A percentile compares a stretch with the other conserved stretches of the same genome.
These are phyloP conservation scores for Falcunculus frontatus DNA, from an alignment of 2,113 vertebrate species.

Conservation along the genomic window DNA sequence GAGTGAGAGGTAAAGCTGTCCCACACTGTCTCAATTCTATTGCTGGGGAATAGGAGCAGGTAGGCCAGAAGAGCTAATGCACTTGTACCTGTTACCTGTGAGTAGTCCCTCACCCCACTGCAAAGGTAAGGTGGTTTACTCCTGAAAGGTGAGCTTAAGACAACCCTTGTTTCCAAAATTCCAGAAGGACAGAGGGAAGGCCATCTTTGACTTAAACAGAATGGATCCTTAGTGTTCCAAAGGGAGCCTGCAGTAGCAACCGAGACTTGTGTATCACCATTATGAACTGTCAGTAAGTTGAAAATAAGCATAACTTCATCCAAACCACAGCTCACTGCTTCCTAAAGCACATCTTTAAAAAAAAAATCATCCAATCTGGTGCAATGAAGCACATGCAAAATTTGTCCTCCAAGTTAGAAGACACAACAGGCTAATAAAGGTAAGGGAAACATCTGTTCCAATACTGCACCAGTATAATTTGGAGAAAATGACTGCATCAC, in stretches of 20 bases:
- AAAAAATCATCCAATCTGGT: background rate
- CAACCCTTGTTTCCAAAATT: background rate
- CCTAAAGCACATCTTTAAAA: background rate
- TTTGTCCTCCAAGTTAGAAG: constrained; percentile 38
- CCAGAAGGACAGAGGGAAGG: background rate
- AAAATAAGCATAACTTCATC: constrained; percentile 40
- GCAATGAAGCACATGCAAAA: constrained; percentile 28
- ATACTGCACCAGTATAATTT: constrained; percentile 15
- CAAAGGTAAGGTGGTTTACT: background rate
- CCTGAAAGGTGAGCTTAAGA: background rate
- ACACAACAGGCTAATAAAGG: constrained; percentile 58
- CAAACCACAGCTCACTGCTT: constrained; percentile 32
- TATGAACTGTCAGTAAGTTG: constrained; percentile 47
- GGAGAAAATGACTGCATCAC: constrained; percentile 48
- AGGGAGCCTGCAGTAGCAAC: background rate
- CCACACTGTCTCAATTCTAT: background rate
- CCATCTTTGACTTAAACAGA: background rate
- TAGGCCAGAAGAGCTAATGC: background rate
- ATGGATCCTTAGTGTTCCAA: background rate
- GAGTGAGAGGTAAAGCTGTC: background rate
- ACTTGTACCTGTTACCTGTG: background rate
- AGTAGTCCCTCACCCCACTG: background rate
- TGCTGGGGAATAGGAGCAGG: background rate
- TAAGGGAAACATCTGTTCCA: constrained; percentile 54
- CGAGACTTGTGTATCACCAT: background rate